Conservation (phyloP, 2,888 invertebrate genomes). For the Cephus sareptanus region DNA sequence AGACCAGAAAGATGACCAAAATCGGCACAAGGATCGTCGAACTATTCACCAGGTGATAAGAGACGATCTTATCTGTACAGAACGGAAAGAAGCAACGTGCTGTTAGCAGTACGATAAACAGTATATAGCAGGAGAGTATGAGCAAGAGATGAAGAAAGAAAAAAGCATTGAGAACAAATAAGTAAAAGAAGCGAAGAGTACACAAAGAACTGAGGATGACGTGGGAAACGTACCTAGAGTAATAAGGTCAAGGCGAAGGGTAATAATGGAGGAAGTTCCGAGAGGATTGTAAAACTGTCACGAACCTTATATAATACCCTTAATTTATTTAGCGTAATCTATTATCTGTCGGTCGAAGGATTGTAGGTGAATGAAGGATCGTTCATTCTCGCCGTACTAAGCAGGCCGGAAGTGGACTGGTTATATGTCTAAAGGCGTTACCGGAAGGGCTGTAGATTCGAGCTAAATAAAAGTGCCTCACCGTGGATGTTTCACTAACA, state of each 20-base stretch:
- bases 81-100: not conserved
- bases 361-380: constrained; percentile 8
- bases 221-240: not conserved
- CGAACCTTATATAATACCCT: constrained; percentile 26
- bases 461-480: constrained; percentile 63
- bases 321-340: constrained; percentile 48
- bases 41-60: not conserved
- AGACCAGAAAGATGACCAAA: constrained; percentile 26
- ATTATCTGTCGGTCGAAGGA: constrained; percentile 16
- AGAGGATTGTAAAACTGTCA: not conserved
- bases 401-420: not conserved
- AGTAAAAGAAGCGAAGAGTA: not conserved
- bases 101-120: not conserved
- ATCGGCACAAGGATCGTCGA: not conserved
- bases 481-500: constrained; percentile 45
- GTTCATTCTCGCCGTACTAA: constrained; percentile 15
- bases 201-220: not conserved
- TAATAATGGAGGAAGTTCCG: not conserved
- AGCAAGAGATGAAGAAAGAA: not conserved
- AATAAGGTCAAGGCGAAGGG: not conserved
- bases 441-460: constrained; percentile 49
- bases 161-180: not conserved
- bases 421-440: constrained; percentile 21
- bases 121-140: not conserved
- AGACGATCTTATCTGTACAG: not conserved